Percentiles rank a stretch among this genome's conserved stretches.
phyloP scores from a whole-genome alignment of 2,888 invertebrate genomes.

The Tromatobia lineatoria region DNA sequence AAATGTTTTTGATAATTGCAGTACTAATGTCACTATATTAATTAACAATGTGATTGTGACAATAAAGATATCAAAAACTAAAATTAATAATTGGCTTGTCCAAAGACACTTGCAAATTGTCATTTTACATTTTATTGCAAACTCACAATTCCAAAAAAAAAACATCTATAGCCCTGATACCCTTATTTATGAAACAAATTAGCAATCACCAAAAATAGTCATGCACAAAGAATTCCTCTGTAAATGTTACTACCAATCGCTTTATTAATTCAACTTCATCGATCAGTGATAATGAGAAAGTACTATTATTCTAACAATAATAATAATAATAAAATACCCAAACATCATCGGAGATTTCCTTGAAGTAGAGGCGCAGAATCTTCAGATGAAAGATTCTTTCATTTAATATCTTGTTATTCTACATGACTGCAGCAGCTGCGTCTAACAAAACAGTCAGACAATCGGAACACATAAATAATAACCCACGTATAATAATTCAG shows the following conservation, averaged over 20 bases:
- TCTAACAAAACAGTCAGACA: conserved; percentile 47
- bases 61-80: no score
- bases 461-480: conserved; percentile 51
- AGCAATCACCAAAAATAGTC: background rate
- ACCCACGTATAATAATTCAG: conserved; percentile 40
- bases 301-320: background rate
- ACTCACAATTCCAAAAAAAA: no score
- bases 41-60: no score
- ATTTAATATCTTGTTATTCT: conserved; percentile 29
- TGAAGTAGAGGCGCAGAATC: background rate
- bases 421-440: conserved; percentile 2
- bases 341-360: background rate
- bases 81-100: no score
- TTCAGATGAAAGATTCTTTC: background rate
- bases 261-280: background rate
- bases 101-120: no score
- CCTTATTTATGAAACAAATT: no score
- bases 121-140: no score
- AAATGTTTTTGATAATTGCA: no score
- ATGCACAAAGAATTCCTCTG: background rate
- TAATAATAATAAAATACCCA: background rate
- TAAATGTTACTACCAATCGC: background rate
- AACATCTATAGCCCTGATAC: no score
- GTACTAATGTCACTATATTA: no score
- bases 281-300: background rate